Evolutionary conservation across 2,113 vertebrate species (phyloP).

Genomic region (Podilymbus podiceps): DNA sequence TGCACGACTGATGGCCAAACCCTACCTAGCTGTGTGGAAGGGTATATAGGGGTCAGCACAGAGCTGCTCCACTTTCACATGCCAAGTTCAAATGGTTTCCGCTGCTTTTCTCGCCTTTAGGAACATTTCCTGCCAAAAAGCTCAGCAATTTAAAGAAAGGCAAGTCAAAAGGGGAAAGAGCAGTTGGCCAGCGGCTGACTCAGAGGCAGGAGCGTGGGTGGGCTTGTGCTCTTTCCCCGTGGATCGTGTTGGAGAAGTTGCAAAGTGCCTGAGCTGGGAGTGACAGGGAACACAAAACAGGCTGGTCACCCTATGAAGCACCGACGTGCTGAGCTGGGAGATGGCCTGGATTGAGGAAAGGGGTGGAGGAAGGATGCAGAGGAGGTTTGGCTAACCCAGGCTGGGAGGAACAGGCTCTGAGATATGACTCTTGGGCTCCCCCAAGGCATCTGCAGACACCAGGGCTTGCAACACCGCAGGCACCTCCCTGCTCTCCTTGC

Average conservation of each 20-base stretch:
- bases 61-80: neutral
- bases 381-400: neutral
- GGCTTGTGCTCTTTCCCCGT: neutral
- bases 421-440: neutral
- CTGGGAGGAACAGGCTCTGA: neutral
- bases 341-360: neutral
- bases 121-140: neutral
- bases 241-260: neutral
- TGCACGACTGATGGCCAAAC: neutral
- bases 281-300: neutral
- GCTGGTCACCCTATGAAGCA: neutral
- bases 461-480: neutral
- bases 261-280: neutral
- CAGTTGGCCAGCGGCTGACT: conserved; percentile 1
- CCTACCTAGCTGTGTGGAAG: neutral
- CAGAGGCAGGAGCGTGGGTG: neutral
- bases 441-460: neutral
- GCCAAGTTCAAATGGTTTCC: neutral
- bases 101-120: conserved; percentile 29
- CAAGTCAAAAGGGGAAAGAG: conserved; percentile 2
- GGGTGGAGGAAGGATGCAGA: neutral
- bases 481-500: neutral
- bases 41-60: fast-evolving
- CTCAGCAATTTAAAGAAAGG: neutral
- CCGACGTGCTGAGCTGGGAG: neutral